phyloP scores from a whole-genome alignment of 2,888 invertebrate genomes.

The Camponotus fellah region DNA sequence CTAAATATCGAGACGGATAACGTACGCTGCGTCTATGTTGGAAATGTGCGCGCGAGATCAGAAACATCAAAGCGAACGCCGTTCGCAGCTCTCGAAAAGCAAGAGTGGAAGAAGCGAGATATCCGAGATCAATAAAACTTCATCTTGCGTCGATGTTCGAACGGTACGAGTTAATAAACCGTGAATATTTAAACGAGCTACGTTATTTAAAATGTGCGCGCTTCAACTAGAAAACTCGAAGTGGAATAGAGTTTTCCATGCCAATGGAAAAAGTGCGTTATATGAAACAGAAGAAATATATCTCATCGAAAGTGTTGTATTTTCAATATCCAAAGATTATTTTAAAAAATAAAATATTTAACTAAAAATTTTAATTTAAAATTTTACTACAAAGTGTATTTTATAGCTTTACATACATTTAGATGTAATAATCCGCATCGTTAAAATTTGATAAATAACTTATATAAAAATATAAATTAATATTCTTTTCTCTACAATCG shows the following conservation, averaged over 20 bases:
- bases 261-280: neutral
- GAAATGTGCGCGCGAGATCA: slow-evolving; percentile 9
- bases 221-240: neutral
- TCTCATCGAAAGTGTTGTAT: neutral
- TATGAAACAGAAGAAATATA: neutral
- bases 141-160: slow-evolving; percentile 17
- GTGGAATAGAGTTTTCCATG: neutral
- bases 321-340: slow-evolving; percentile 5
- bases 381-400: neutral
- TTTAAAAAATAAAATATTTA: neutral
- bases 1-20: slow-evolving; percentile 33
- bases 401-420: neutral
- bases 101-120: slow-evolving; percentile 28
- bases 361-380: neutral
- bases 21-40: neutral
- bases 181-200: slow-evolving; percentile 33
- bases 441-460: too few species aligned
- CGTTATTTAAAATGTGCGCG: slow-evolving; percentile 27
- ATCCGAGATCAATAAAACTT: slow-evolving; percentile 39
- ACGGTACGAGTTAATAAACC: slow-evolving; percentile 39
- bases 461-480: neutral
- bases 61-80: slow-evolving; percentile 32
- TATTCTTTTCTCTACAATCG: neutral
- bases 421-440: too few species aligned
- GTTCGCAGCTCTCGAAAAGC: slow-evolving; percentile 30